phyloP scores from a whole-genome alignment of 2,797 vertebrate species.

The Fistularia commersonii region DNA sequence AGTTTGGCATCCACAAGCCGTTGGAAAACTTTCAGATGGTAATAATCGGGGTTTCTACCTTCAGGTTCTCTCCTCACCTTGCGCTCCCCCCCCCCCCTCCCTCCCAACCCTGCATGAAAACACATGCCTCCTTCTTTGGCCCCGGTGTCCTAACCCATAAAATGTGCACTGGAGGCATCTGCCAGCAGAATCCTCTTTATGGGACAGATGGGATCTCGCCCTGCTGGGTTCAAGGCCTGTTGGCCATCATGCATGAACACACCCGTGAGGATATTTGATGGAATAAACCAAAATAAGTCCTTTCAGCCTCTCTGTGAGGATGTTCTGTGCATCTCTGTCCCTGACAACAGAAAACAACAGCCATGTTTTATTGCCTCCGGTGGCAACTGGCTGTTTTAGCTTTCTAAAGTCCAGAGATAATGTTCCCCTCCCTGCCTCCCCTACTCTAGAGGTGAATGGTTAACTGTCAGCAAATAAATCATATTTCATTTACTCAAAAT shows the following conservation, averaged over 20 bases:
- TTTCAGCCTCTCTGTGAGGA: too few species aligned
- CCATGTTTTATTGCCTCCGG: too few species aligned
- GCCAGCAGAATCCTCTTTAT: slow-evolving; percentile 54
- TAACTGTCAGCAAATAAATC: too few species aligned
- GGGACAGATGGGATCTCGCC: slow-evolving; percentile 51
- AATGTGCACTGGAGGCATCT: slow-evolving; percentile 42
- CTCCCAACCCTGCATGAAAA: slow-evolving; percentile 39
- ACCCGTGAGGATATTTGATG: slow-evolving; percentile 36
- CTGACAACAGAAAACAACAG: too few species aligned
- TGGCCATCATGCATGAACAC: slow-evolving; percentile 36
- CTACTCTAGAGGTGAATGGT: too few species aligned
- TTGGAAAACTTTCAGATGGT: slow-evolving; percentile 14
- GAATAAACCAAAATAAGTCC: slow-evolving; percentile 4
- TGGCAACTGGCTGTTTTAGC: too few species aligned
- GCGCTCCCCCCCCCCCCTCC: slow-evolving; percentile 27
- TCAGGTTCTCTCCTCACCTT: slow-evolving; percentile 41
- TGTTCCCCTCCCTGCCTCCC: too few species aligned
- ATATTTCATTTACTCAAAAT: too few species aligned
- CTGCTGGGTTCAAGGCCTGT: slow-evolving; percentile 34
- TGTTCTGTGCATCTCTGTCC: too few species aligned
- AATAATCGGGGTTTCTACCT: slow-evolving; percentile 21
- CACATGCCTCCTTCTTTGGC: slow-evolving; percentile 43
- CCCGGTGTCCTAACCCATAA: slow-evolving; percentile 27
- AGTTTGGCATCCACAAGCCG: slow-evolving; percentile 24
- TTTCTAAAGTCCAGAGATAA: too few species aligned